phyloP scores from a whole-genome alignment of 2,797 vertebrate genomes.

The Gadopsis bispinosus region DNA sequence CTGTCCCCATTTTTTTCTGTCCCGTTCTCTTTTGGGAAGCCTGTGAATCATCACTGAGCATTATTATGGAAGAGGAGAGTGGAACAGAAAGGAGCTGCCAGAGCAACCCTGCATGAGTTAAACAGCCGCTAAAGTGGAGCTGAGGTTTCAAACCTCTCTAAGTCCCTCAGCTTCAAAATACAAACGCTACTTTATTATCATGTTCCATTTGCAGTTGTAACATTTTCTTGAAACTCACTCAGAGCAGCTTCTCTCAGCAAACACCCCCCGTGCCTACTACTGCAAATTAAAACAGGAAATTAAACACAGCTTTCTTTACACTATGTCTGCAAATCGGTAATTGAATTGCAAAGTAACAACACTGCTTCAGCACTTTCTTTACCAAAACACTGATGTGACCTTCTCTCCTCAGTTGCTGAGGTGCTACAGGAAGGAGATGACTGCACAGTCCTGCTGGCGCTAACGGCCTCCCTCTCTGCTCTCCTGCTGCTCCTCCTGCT shows the following conservation, averaged over 20 bases:
- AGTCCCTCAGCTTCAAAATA: conserved; percentile 21
- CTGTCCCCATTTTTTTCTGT: background rate
- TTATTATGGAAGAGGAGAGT: conserved; percentile 25
- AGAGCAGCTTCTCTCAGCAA: conserved; percentile 13
- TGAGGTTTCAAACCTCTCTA: conserved; percentile 34
- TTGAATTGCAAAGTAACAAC: conserved; percentile 31
- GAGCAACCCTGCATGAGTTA: conserved; percentile 31
- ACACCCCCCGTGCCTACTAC: background rate
- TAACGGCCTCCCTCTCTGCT: conserved; percentile 58
- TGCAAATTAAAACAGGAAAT: conserved; percentile 40
- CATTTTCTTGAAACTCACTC: conserved; percentile 20
- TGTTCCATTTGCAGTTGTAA: conserved; percentile 40
- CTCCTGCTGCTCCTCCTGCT: conserved; percentile 76
- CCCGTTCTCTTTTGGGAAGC: conserved; percentile 30
- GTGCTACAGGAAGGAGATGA: conserved; percentile 61
- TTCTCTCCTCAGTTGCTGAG: conserved; percentile 74
- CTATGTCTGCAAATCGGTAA: conserved; percentile 35
- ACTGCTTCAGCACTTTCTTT: conserved; percentile 33
- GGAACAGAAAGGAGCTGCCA: conserved; percentile 22
- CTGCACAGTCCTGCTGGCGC: conserved; percentile 63
- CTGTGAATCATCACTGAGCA: conserved; percentile 45
- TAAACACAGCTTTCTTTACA: conserved; percentile 35
- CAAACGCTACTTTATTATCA: conserved; percentile 23
- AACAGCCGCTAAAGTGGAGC: background rate
- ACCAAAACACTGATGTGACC: conserved; percentile 45